Percentiles rank a stretch among this genome's conserved stretches.
These are phyloP conservation scores for Drosophila sp. DNA, from an alignment of 1,140 invertebrate genomes.

Conservation along the genomic window DNA sequence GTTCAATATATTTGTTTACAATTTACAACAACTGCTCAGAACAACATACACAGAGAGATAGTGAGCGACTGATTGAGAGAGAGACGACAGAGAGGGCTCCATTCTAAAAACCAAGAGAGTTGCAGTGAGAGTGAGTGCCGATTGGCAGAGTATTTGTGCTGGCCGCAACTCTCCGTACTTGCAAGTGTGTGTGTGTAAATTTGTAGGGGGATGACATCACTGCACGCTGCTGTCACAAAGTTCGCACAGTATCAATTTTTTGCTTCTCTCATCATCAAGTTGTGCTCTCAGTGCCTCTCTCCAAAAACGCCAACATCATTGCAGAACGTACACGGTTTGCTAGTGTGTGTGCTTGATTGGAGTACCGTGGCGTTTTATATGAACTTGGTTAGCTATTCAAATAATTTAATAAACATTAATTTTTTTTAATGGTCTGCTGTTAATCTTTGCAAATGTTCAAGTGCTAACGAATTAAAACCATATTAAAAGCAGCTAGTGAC, in stretches of 20 bases:
- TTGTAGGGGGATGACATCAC: conserved; percentile 74
- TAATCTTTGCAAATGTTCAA: no score
- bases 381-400: no score
- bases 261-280: conserved; percentile 20
- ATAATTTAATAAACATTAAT: not conserved
- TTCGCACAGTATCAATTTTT: conserved; percentile 43
- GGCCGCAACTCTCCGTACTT: conserved; percentile 46
- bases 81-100: conserved; percentile 20
- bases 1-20: conserved; percentile 60
- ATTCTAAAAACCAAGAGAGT: conserved; percentile 38
- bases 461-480: no score
- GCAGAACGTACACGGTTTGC: conserved; percentile 39
- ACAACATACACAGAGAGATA: conserved; percentile 2
- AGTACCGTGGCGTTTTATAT: conserved; percentile 65
- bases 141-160: conserved; percentile 57
- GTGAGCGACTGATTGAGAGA: conserved; percentile 19
- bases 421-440: no score
- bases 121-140: conserved; percentile 32
- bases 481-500: conserved; percentile 3
- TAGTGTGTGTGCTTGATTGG: conserved; percentile 23
- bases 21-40: conserved; percentile 54
- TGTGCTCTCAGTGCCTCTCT: conserved; percentile 43
- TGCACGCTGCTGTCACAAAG: conserved; percentile 46
- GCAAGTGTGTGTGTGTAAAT: conserved; percentile 46
- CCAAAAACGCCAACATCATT: conserved; percentile 60